Conservation (phyloP, 30 jellyfish, hydroid and myxozoan species). For the Sanderia malayensis region DNA sequence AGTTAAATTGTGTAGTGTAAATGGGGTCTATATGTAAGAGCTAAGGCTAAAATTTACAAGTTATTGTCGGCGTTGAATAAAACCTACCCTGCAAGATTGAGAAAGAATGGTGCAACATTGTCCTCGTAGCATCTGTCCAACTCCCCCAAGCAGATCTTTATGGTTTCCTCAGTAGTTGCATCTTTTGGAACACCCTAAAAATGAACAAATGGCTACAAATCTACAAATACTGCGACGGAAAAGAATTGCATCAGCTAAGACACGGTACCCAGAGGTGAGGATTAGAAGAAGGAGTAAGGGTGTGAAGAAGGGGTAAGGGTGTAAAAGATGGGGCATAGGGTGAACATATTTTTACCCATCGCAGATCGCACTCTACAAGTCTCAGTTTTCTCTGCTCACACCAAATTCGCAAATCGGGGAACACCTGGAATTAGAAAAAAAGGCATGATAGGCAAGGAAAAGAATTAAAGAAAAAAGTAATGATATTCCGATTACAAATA, state of each 20-base stretch:
- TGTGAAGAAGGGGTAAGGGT: too few relatives aligned
- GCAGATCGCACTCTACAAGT: slow-evolving; percentile 93
- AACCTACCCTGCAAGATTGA: slow-evolving; percentile 94
- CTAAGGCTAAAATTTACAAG: neutral
- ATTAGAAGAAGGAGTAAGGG: too few relatives aligned
- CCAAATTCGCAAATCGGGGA: slow-evolving; percentile 98
- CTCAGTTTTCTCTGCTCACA: slow-evolving; percentile 97
- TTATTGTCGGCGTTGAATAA: neutral
- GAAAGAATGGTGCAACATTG: slow-evolving; percentile 89
- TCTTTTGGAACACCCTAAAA: slow-evolving; percentile 98
- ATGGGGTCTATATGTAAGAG: neutral
- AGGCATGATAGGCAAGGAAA: too few relatives aligned
- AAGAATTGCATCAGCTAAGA: too few relatives aligned
- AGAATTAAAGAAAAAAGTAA: too few relatives aligned
- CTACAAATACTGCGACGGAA: too few relatives aligned
- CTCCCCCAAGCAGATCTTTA: slow-evolving; percentile 93
- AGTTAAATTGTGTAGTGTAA: too few relatives aligned
- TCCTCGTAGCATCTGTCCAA: slow-evolving; percentile 96
- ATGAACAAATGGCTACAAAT: too few relatives aligned
- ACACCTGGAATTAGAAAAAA: slow-evolving; percentile 61
- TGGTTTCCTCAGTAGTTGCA: slow-evolving; percentile 96
- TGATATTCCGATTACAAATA: too few relatives aligned
- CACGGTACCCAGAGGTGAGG: too few relatives aligned
- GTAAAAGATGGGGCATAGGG: too few relatives aligned
- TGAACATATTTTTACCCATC: slow-evolving; percentile 98